Evolutionary conservation across 2,797 vertebrate species (phyloP).

Genomic region (Coranthus polyacanthus): DNA sequence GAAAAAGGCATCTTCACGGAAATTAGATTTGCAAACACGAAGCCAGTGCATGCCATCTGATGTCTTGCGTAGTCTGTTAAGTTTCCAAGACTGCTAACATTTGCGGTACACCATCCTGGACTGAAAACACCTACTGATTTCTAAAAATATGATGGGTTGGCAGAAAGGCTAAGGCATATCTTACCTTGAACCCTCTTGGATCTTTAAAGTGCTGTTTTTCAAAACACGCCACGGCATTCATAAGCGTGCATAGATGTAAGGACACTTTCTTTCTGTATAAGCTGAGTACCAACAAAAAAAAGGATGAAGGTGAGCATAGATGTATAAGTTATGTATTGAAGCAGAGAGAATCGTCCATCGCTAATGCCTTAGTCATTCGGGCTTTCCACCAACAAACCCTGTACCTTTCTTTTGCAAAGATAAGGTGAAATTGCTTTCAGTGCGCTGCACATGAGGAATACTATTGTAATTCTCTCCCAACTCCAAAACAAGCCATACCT

Average conservation of each 20-base stretch:
- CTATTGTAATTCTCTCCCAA: constrained; percentile 23
- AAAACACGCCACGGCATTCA: constrained; percentile 37
- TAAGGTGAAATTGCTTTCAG: constrained; percentile 45
- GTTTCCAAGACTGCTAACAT: constrained; percentile 60
- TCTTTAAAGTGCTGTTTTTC: constrained; percentile 49
- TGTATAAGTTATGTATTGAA: constrained; percentile 31
- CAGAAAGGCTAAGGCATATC: constrained; percentile 43
- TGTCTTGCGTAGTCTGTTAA: constrained; percentile 57
- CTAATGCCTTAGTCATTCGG: constrained; percentile 21
- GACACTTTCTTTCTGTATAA: constrained; percentile 19
- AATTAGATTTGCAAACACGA: constrained; percentile 58
- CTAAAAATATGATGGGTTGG: constrained; percentile 71
- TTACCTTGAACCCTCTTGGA: constrained; percentile 44
- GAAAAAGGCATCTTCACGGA: constrained; percentile 46
- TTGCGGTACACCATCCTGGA: constrained; percentile 54
- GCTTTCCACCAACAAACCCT: constrained; percentile 10
- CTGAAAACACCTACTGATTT: constrained; percentile 68
- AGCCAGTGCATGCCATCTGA: constrained; percentile 40
- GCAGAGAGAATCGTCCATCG: constrained; percentile 16
- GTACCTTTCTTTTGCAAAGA: constrained; percentile 24
- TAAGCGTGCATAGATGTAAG: constrained; percentile 37
- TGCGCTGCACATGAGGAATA: constrained; percentile 9
- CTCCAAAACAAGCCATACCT: constrained; percentile 24
- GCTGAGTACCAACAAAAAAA: constrained; percentile 20
- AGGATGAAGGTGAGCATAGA: constrained; percentile 11